These are phyloP conservation scores for Heliocidaris erythrogramma DNA, from an alignment of 35 echinoderm and acorn worm species.

Conservation along the genomic window DNA sequence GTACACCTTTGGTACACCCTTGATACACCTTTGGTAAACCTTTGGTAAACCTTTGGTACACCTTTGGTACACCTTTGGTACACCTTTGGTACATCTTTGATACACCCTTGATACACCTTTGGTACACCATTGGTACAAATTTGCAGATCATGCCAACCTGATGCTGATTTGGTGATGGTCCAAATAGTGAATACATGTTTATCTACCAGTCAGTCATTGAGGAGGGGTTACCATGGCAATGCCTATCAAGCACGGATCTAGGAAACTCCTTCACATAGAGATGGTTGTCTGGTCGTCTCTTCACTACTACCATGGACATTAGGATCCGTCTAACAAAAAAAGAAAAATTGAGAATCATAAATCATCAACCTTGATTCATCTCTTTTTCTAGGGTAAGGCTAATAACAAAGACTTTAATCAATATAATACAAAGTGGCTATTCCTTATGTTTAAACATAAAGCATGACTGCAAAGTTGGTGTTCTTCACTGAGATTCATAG, in stretches of 20 bases:
- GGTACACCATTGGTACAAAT: not conserved
- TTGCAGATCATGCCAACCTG: not conserved
- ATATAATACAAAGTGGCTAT: no score
- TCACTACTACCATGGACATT: not conserved
- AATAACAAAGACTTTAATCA: no score
- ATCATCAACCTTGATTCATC: no score
- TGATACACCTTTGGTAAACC: no score
- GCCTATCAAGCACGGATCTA: not conserved
- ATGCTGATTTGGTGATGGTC: not conserved
- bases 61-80: not conserved
- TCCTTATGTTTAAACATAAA: no score
- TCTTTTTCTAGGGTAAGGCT: no score
- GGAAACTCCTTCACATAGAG: not conserved
- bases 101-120: not conserved
- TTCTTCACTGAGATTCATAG: no score
- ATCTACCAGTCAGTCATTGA: not conserved
- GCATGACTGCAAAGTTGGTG: no score
- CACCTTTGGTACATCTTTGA: not conserved
- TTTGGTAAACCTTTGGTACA: no score
- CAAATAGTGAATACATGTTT: not conserved
- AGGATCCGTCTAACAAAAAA: not conserved
- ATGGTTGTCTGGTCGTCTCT: not conserved
- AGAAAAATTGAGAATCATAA: not conserved
- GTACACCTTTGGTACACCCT: not conserved
- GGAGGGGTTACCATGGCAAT: not conserved